phyloP scores from a whole-genome alignment of 2,797 vertebrate species.

The Propithecus deckenii region DNA sequence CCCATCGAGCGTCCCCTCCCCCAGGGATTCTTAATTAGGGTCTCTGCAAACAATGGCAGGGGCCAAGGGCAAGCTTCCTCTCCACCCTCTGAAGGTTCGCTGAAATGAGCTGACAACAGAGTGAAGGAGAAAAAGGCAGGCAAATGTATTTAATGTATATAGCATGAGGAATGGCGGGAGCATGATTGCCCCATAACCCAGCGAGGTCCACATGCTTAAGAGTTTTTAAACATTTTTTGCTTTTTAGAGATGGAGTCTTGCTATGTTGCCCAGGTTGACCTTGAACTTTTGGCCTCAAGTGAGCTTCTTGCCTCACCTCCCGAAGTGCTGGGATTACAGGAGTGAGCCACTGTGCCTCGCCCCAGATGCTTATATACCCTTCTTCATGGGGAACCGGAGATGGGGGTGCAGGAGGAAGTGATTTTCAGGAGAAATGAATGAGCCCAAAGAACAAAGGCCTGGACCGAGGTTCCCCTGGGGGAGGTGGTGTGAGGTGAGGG shows the following conservation, averaged over 20 bases:
- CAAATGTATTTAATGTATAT: background rate
- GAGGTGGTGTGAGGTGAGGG: background rate
- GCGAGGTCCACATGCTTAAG: background rate
- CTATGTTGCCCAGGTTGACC: background rate
- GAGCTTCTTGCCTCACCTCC: background rate
- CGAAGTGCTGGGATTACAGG: background rate
- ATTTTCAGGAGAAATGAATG: background rate
- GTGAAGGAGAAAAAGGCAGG: background rate
- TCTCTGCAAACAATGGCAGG: background rate
- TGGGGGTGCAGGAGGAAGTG: no score
- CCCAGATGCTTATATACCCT: background rate
- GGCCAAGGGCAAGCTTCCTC: background rate
- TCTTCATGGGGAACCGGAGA: background rate
- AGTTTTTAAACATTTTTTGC: background rate
- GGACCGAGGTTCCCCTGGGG: background rate
- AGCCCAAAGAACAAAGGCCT: background rate
- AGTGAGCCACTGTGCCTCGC: background rate
- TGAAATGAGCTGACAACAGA: background rate
- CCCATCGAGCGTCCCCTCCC: background rate
- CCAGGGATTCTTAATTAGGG: background rate
- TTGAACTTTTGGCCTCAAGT: background rate
- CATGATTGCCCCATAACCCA: background rate
- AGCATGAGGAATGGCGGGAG: accelerated
- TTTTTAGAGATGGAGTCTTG: background rate
- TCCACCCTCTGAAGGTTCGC: background rate